Percentiles rank a stretch among this genome's conserved stretches.
Evolutionary conservation across 2,113 vertebrate species (phyloP).

Genomic region (Anas platyrhynchos): DNA sequence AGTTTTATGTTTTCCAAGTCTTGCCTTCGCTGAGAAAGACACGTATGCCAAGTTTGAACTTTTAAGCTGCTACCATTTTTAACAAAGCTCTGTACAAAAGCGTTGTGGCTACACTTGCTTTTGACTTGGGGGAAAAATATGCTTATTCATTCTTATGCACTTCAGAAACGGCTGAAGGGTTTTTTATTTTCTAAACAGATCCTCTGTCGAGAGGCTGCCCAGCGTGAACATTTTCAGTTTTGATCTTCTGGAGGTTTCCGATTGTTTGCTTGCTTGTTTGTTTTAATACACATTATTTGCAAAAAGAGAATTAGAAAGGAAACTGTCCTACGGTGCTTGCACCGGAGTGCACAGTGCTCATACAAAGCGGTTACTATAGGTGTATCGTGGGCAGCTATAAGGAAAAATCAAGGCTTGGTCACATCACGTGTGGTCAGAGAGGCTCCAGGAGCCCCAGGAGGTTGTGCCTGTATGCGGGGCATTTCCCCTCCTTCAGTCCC

Average conservation of each 20-base stretch:
- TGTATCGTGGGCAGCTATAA: rapidly evolving
- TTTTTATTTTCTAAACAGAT: background rate
- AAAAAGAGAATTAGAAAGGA: rapidly evolving
- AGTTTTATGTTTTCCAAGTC: background rate
- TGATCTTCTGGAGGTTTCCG: background rate
- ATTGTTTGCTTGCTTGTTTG: no score
- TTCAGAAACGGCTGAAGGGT: background rate
- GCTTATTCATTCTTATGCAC: rapidly evolving
- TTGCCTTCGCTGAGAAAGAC: background rate
- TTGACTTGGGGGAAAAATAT: background rate
- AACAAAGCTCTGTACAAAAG: background rate
- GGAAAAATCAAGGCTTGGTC: background rate
- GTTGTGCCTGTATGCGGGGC: rapidly evolving
- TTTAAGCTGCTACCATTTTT: background rate
- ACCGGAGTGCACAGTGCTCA: rapidly evolving
- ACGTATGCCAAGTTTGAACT: background rate
- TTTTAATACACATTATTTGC: rapidly evolving
- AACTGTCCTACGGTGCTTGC: rapidly evolving
- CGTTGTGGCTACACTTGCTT: background rate
- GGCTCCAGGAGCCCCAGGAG: background rate
- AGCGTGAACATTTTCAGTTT: background rate
- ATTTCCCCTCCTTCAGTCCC: background rate
- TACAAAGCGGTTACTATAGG: rapidly evolving
- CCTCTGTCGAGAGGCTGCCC: background rate
- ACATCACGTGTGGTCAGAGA: rapidly evolving